Percentiles rank a stretch among this genome's conserved stretches.
Evolutionary conservation across 2,888 invertebrate genomes (phyloP).

Genomic region (Polydesmus complanatus): DNA sequence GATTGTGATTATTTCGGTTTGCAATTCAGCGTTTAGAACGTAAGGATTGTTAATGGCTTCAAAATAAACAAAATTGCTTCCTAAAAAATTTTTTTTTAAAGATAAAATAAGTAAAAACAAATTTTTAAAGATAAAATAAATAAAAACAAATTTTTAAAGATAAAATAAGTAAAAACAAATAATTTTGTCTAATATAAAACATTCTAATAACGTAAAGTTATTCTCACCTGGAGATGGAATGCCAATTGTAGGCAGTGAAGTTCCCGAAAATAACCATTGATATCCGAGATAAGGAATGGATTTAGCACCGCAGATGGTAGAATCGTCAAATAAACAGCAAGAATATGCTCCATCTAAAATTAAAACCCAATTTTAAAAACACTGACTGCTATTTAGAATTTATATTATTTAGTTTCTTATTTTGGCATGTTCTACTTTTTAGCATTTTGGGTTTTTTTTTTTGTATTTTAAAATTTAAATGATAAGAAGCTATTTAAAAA

Average conservation of each 20-base stretch:
- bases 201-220: no score
- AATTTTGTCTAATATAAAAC: no score
- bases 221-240: no score
- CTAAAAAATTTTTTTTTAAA: no score
- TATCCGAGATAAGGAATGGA: background rate
- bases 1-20: background rate
- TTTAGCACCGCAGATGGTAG: background rate
- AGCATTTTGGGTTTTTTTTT: no score
- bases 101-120: background rate
- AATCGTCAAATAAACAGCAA: background rate
- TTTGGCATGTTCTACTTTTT: no score
- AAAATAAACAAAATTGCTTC: background rate
- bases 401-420: no score
- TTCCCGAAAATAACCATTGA: background rate
- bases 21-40: background rate
- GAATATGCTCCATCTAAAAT: background rate
- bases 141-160: background rate
- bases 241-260: background rate
- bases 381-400: no score
- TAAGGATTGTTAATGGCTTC: background rate
- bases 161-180: no score
- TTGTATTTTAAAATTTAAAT: no score
- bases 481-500: no score
- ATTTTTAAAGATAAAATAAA: background rate
- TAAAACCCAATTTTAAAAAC: no score